Evolutionary conservation across 2,888 invertebrate genomes (phyloP), one percentile per base, ranked within the genome.

Genomic region (Tanypteryx hageni): DNA sequence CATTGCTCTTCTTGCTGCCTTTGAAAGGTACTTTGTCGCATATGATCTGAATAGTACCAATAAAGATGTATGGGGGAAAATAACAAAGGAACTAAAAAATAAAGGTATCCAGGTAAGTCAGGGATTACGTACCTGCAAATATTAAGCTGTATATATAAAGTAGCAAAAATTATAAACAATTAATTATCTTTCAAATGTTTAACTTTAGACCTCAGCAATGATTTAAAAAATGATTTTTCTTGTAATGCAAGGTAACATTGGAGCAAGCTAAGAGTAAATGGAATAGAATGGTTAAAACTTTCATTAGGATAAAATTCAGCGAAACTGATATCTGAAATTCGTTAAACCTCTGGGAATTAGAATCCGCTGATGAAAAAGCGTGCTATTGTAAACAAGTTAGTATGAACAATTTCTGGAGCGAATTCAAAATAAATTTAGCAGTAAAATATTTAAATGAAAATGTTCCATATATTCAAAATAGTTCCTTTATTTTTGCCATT

Each of bases 281-380:
- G 89, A 27, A 56, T n/a, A 89, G 64, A 89, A 89, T 89, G 89
- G 68, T 89, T 16, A 61, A 64, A 10, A 89, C 89, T 8, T 89
- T 44, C 13, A 68, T 89, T 14, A 89, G 13, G 64, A 89, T 89
- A 4, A 68, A 64, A 44, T 89, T 61, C 18, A 9, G 44, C 22
- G 4, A 8, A 27, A 10, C 76, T 5, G 4, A 22, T 11, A 76
- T 76, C n/a, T 5, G 10, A 27, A 11, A 27, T 27, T 27, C 76
- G 22, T 76, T 27, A 10, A 76, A 44, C 44, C 44, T 44, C 44
- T 44, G 44, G 44, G 5, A 44, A 44, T 44, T 44, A 44, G 44
- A 44, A 44, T 44, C 44, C 44, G 44, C 44, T 44, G 44, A 44
- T 44, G 44, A 44, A 44, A 44, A 44, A 44, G 44, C 44, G 5